These are phyloP conservation scores for Fundulus diaphanus DNA, from an alignment of 2,797 vertebrate species.

Conservation along the genomic window DNA sequence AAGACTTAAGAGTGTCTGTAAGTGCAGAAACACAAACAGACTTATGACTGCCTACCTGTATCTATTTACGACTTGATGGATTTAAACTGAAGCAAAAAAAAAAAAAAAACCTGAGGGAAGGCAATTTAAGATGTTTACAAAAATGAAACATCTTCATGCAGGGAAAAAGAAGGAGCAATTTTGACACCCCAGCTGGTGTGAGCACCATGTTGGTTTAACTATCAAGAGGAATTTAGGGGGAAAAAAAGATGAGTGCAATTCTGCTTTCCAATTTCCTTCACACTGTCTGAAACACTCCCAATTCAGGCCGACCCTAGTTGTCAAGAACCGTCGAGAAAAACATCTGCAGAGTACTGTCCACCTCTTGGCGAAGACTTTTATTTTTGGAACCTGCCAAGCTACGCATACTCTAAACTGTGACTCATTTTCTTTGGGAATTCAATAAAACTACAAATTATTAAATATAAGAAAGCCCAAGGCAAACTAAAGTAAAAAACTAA, in stretches of 20 bases:
- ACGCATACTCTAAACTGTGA: constrained; percentile 12
- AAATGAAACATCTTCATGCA: constrained; percentile 13
- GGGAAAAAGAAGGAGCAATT: constrained; percentile 17
- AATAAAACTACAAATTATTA: constrained; percentile 50
- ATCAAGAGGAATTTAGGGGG: constrained; percentile 32
- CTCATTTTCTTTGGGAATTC: constrained; percentile 33
- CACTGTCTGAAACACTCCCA: constrained; percentile 21
- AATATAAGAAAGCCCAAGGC: constrained; percentile 48
- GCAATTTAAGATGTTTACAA: constrained; percentile 21
- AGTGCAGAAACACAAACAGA: constrained; percentile 11
- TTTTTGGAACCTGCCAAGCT: constrained; percentile 45
- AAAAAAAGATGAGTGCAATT: constrained; percentile 24
- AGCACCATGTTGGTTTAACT: constrained; percentile 8
- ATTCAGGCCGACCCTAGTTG: constrained; percentile 23
- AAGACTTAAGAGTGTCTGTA: constrained; percentile 10
- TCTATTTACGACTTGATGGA: constrained; percentile 17
- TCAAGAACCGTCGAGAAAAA: constrained; percentile 29
- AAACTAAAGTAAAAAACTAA: constrained; percentile 53
- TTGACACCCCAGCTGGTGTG: constrained; percentile 15
- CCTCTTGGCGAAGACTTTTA: constrained; percentile 25
- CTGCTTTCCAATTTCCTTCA: constrained; percentile 20
- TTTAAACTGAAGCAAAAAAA: constrained; percentile 3
- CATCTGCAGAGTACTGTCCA: constrained; percentile 39
- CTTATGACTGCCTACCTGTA: not conserved
- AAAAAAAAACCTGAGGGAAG: not conserved